These are phyloP conservation scores for Chalcis sispes DNA, from an alignment of 2,888 invertebrate genomes.

Conservation along the genomic window DNA sequence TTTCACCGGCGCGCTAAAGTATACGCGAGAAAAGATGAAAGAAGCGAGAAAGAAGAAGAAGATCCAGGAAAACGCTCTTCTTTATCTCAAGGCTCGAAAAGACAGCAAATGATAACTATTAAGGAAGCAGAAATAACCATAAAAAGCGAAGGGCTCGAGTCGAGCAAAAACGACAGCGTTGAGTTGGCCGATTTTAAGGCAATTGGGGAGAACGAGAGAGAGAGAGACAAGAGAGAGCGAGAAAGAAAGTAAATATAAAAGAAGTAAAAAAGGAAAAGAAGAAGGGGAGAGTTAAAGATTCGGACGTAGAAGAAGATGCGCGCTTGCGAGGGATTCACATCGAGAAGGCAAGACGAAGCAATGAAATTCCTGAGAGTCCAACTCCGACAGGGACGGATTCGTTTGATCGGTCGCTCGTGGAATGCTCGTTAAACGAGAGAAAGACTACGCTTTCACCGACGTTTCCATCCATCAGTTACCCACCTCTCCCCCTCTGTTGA, in stretches of 20 bases:
- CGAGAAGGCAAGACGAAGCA: conserved; percentile 26
- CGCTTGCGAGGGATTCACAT: not conserved
- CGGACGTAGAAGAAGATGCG: conserved; percentile 6
- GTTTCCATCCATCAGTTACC: conserved; percentile 52
- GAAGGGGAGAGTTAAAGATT: conserved; percentile 14
- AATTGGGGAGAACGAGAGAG: not conserved
- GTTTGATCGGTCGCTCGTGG: conserved; percentile 25
- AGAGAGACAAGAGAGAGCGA: not conserved
- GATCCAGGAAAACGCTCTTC: conserved; percentile 24
- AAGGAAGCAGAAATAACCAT: not conserved
- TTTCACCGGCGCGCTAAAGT: too few relatives aligned
- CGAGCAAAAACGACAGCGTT: too few relatives aligned
- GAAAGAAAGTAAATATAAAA: not conserved
- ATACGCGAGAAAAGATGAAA: not conserved
- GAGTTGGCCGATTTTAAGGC: not conserved
- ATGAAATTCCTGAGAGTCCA: conserved; percentile 52
- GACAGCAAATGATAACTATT: conserved; percentile 32
- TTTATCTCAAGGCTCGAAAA: too few relatives aligned
- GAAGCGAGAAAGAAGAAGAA: conserved; percentile 9
- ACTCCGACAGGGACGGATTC: conserved; percentile 34
- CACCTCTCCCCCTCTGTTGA: too few relatives aligned
- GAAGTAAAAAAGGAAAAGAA: not conserved
- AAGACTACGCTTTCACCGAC: not conserved
- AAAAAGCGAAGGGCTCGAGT: not conserved
- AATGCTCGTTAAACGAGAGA: conserved; percentile 46